Evolutionary conservation across 2,797 vertebrate species (phyloP), one percentile per base, ranked within the genome.

Genomic region (Sebastes kiyomatsui): DNA sequence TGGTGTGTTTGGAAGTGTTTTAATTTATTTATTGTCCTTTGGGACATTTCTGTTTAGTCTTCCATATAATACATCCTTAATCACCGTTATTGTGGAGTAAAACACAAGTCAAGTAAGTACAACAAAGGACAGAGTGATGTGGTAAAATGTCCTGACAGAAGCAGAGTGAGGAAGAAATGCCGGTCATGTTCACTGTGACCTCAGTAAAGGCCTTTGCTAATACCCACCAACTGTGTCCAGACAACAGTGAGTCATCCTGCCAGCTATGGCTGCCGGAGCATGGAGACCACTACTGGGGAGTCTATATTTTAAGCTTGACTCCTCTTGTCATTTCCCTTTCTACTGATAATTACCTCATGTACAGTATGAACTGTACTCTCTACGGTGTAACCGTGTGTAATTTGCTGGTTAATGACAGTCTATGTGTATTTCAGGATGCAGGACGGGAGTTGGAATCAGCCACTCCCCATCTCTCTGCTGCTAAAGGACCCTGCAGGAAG

Each of bases 341-440:
- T 77, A 33, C 16, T 61, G 46, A 61, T 72, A 32, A 42, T 64
- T 30, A 14, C 27, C 25, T 84, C 67, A 59, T 75, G 42, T 18
- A 18, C 16, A 46, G 20, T 38, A 16, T 42, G 22, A 52, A 52
- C 27, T 59, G 32, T 18, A 46, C 42, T 46, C 16, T 46, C 42
- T 46, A 46, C 14, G 16, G 6, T 68, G 49, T 74, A 13, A 69
- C 27, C 32, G 8, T 49, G 3, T 74, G 18, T 62, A 8, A 61
- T 52, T 49, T 35, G n/a, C 49, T 61, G 30, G n/a, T 70, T 76
- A 54, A 61, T 83, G 32, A 77, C 20, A 30, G 52, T 13, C 28
- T 58, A 13, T 87, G 22, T 92, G 81, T 90, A 28, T 96, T 97
- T 73, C 93, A 99, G 97, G 90, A 97, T 97, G 95, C 96, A 97